phyloP scores from a whole-genome alignment of 1,140 invertebrate species.

The Bombus sylvicola region DNA sequence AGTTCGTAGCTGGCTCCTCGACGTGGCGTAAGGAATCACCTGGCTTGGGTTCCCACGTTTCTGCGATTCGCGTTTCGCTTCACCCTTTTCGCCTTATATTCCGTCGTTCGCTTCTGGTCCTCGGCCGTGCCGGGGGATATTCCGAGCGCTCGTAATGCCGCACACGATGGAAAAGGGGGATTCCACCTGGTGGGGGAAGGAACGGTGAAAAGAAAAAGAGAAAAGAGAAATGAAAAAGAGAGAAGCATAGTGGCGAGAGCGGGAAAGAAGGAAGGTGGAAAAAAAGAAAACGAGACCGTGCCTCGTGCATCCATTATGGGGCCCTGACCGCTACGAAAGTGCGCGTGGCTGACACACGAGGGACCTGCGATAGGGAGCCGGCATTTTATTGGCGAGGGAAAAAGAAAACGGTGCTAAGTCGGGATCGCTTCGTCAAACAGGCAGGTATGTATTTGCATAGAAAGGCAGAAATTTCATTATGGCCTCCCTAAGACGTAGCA shows the following conservation, averaged over 20 bases:
- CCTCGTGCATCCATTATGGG: conserved; percentile 80
- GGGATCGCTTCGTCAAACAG: conserved; percentile 27
- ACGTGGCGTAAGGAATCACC: conserved; percentile 76
- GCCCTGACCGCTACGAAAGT: conserved; percentile 74
- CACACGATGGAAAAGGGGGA: conserved; percentile 44
- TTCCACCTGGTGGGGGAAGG: conserved; percentile 29
- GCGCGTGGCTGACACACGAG: conserved; percentile 82
- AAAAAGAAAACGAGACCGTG: conserved; percentile 73
- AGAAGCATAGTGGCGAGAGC: not conserved
- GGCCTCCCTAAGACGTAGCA: conserved; percentile 11
- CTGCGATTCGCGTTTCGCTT: conserved; percentile 78
- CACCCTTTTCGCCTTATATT: conserved; percentile 73
- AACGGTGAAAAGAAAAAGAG: not conserved
- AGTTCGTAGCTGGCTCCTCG: conserved; percentile 61
- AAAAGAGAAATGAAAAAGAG: conserved; percentile 31
- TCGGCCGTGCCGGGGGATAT: conserved; percentile 53
- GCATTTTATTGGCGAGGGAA: conserved; percentile 77
- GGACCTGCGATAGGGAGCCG: conserved; percentile 64
- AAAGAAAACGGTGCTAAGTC: conserved; percentile 62
- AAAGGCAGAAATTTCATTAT: conserved; percentile 70
- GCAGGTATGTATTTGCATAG: conserved; percentile 72
- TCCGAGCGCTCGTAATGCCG: conserved; percentile 57
- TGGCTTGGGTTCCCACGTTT: conserved; percentile 83
- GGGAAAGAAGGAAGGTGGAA: conserved; percentile 18
- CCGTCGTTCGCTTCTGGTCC: conserved; percentile 29